phyloP scores from a whole-genome alignment of 1,140 invertebrate species.

The Philopotamus ludificatus region DNA sequence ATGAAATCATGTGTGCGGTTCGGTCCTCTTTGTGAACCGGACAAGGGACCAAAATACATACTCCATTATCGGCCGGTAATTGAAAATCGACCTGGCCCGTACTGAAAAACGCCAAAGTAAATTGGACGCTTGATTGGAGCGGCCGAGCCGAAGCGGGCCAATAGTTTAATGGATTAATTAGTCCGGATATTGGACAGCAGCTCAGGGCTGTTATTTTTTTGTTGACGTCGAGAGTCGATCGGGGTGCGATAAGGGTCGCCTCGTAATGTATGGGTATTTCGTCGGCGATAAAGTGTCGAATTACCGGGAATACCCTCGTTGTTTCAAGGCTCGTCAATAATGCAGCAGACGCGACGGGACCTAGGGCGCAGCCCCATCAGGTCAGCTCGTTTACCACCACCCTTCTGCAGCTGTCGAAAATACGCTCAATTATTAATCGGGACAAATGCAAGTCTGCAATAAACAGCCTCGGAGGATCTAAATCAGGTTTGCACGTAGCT shows the following conservation, averaged over 20 bases:
- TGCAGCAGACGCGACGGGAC: neutral
- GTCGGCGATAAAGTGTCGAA: neutral
- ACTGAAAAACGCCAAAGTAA: neutral
- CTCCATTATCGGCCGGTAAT: slow-evolving; percentile 32
- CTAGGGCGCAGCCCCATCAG: neutral
- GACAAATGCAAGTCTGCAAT: no score
- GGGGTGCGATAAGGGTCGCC: neutral
- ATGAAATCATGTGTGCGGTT: neutral
- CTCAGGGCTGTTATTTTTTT: neutral
- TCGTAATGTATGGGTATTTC: neutral
- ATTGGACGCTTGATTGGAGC: slow-evolving; percentile 18
- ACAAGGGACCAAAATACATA: neutral
- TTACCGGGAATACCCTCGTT: neutral
- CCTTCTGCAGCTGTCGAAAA: neutral
- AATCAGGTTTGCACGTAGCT: no score
- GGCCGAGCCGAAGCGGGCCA: no score
- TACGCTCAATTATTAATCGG: no score
- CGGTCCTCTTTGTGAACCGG: neutral
- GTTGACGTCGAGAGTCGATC: no score
- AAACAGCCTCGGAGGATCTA: no score
- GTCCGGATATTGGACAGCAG: neutral
- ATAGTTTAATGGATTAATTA: neutral
- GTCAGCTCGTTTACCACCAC: no score
- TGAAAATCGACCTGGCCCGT: slow-evolving; percentile 35
- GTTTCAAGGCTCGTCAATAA: neutral